phyloP scores from a whole-genome alignment of 2,888 invertebrate genomes.

The Nomada fabriciana region DNA sequence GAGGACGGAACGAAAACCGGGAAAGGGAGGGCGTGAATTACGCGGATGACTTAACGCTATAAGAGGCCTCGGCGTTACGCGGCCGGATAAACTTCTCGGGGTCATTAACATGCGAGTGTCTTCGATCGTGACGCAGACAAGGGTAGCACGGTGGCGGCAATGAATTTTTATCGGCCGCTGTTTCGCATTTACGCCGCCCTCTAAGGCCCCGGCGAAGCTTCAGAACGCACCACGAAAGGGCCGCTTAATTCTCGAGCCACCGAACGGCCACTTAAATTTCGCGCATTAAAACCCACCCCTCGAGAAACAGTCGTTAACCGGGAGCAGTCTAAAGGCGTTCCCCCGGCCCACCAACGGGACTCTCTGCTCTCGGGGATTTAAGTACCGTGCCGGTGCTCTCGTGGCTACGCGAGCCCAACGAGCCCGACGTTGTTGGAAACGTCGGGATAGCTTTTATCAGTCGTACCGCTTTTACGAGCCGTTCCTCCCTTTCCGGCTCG shows the following conservation, averaged over 20 bases:
- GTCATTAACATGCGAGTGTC: constrained; percentile 49
- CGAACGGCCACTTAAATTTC: constrained; percentile 71
- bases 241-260: constrained; percentile 69
- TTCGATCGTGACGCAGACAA: constrained; percentile 33
- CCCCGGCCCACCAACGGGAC: constrained; percentile 23
- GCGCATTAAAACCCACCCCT: constrained; percentile 63
- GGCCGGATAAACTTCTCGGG: constrained; percentile 22
- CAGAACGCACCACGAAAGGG: constrained; percentile 24
- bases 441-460: constrained; percentile 76
- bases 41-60: constrained; percentile 35
- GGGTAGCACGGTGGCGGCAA: constrained; percentile 1
- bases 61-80: constrained; percentile 5
- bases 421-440: constrained; percentile 46
- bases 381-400: constrained; percentile 51
- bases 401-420: constrained; percentile 31
- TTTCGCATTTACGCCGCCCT: constrained; percentile 57
- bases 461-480: constrained; percentile 79
- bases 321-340: constrained; percentile 42
- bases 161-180: constrained; percentile 63
- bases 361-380: constrained; percentile 56
- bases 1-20: not conserved
- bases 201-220: constrained; percentile 46
- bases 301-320: constrained; percentile 64
- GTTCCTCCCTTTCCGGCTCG: constrained; percentile 36
- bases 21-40: constrained; percentile 30